A percentile compares a stretch with the other conserved stretches of the same genome.
phyloP scores from a whole-genome alignment of 1,140 invertebrate species.

The Liolophura sinensis region DNA sequence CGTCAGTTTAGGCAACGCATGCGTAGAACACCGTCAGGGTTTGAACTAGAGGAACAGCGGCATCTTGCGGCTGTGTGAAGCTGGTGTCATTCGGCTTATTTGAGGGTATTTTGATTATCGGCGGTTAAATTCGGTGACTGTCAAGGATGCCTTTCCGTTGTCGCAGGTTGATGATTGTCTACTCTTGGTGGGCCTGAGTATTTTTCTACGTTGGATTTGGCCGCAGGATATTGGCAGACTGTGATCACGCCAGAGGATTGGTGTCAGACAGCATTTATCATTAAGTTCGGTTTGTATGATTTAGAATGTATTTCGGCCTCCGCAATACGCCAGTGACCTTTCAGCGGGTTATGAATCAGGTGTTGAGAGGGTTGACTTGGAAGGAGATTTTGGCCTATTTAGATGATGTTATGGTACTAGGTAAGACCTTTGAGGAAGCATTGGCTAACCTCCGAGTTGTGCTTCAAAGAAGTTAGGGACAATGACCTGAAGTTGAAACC shows the following conservation, averaged over 20 bases:
- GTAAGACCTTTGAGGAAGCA: conserved; percentile 10
- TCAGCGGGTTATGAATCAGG: conserved; percentile 21
- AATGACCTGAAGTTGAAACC: conserved; percentile 22
- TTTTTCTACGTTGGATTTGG: conserved; percentile 17
- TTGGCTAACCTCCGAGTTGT: neutral
- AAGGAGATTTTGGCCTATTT: conserved; percentile 14
- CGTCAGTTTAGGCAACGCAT: conserved; percentile 14
- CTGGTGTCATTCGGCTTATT: conserved; percentile 35
- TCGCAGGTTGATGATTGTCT: conserved; percentile 59
- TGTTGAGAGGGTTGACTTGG: conserved; percentile 21
- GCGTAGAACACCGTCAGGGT: conserved; percentile 10
- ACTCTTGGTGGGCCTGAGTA: conserved; percentile 10
- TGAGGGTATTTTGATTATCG: conserved; percentile 61
- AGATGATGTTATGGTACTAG: conserved; percentile 15
- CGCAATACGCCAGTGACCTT: conserved; percentile 25
- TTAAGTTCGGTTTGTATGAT: conserved; percentile 20
- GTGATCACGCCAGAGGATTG: conserved; percentile 13
- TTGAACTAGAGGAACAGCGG: conserved; percentile 17
- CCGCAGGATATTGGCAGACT: conserved; percentile 17
- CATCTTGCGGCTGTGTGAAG: conserved; percentile 18
- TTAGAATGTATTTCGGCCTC: conserved; percentile 26
- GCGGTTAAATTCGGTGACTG: conserved; percentile 56
- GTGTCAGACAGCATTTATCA: conserved; percentile 19
- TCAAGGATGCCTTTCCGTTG: conserved; percentile 61
- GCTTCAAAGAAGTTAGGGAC: conserved; percentile 1